These are phyloP conservation scores for Leucoraja ocellata DNA, from an alignment of 2,797 vertebrate genomes.

Conservation along the genomic window DNA sequence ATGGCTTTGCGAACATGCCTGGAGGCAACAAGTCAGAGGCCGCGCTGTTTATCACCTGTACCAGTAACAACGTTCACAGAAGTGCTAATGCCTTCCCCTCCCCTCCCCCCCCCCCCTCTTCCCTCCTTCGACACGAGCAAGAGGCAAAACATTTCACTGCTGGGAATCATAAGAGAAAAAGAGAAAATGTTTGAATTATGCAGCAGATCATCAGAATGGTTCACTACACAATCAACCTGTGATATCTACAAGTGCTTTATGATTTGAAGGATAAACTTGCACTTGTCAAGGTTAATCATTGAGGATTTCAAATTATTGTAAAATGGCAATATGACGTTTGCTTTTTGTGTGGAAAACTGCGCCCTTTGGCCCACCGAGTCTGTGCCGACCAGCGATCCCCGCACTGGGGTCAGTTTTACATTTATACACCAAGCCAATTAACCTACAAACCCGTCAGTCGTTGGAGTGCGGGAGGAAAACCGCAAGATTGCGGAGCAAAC, in stretches of 20 bases:
- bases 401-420: no score
- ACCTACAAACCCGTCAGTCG: no score
- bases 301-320: neutral
- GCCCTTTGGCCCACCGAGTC: no score
- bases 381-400: no score
- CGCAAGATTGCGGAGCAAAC: no score
- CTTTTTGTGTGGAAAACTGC: no score
- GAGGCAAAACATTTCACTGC: no score
- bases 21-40: neutral
- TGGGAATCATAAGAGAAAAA: neutral
- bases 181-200: neutral
- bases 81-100: neutral
- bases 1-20: neutral
- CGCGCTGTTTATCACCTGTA: neutral
- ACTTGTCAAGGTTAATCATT: neutral
- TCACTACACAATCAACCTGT: neutral
- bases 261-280: neutral
- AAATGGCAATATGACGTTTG: neutral
- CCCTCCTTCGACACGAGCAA: no score
- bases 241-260: neutral
- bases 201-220: neutral
- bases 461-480: no score
- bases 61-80: neutral
- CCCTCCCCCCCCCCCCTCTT: no score
- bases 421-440: no score